Conservation (phyloP, 1,140 invertebrate species). For the Ylistrum balloti region DNA sequence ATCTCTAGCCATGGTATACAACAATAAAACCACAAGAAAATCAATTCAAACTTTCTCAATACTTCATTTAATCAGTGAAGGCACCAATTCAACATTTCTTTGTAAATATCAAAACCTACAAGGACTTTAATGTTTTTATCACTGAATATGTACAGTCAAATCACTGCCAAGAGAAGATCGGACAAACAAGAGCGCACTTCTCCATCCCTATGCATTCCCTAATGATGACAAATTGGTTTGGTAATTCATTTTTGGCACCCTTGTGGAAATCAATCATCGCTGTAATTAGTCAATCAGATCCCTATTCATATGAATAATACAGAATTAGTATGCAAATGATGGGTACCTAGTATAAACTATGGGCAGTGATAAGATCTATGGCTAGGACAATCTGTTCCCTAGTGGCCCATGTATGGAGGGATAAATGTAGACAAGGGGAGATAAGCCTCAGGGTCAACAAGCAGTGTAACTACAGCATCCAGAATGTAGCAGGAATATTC, state of each 20-base stretch:
- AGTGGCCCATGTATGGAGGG: neutral
- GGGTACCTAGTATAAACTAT: slow-evolving; percentile 12
- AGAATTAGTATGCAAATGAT: slow-evolving; percentile 28
- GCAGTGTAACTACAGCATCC: neutral
- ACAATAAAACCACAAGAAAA: neutral
- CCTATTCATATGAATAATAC: neutral
- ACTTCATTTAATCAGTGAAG: neutral
- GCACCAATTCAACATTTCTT: neutral
- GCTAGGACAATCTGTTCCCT: slow-evolving; percentile 26
- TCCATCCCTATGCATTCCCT: neutral
- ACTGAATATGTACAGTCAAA: neutral
- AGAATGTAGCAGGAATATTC: neutral
- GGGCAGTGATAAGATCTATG: neutral
- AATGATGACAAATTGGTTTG: slow-evolving; percentile 35
- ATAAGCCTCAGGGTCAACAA: neutral
- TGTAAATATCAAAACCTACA: neutral
- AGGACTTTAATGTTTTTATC: slow-evolving; percentile 14
- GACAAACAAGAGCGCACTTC: slow-evolving; percentile 1
- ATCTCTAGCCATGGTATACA: neutral
- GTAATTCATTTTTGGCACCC: slow-evolving; percentile 25
- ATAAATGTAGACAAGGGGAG: neutral
- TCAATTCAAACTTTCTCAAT: neutral
- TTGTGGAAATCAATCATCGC: neutral
- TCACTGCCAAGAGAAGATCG: slow-evolving; percentile 3
- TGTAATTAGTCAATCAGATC: neutral